Evolutionary conservation across 2,113 vertebrate genomes (phyloP).

Genomic region (Delphinus delphis): DNA sequence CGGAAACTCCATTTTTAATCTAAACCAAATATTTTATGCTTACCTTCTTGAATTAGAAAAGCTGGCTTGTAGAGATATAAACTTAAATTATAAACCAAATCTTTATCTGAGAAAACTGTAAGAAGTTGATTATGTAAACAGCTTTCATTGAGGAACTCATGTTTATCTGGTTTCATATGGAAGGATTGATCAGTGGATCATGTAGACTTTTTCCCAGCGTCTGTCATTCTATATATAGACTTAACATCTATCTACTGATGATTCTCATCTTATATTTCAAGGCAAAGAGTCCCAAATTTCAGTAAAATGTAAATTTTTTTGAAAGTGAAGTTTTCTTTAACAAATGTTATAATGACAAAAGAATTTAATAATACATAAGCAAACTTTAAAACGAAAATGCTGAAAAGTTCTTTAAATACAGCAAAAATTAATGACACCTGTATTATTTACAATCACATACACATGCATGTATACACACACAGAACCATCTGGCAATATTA

Average conservation of each 20-base stretch:
- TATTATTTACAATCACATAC: slow-evolving; percentile 52
- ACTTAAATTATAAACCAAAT: not conserved
- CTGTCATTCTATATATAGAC: not conserved
- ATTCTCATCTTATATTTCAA: not conserved
- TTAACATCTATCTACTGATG: not conserved
- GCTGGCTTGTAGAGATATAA: not conserved
- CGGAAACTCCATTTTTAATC: not conserved
- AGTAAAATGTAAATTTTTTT: slow-evolving; percentile 10
- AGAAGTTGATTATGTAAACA: not conserved
- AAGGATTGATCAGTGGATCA: not conserved
- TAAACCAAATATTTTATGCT: not conserved
- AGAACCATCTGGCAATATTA: slow-evolving; percentile 72
- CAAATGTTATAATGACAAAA: slow-evolving; percentile 62
- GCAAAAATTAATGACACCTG: slow-evolving; percentile 65
- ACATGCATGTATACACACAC: not conserved
- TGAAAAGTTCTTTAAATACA: slow-evolving; percentile 75
- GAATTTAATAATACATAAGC: slow-evolving; percentile 47
- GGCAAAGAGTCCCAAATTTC: not conserved
- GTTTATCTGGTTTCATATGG: not conserved
- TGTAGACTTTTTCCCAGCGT: not conserved
- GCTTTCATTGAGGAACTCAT: not conserved
- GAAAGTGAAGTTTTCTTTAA: slow-evolving; percentile 9
- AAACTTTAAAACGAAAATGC: slow-evolving; percentile 77
- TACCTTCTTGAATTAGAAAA: not conserved
- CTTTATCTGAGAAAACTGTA: not conserved